Base-by-base conservation (phyloP, 2,113 vertebrate genomes). In the Trematomus loennbergii region DNA sequence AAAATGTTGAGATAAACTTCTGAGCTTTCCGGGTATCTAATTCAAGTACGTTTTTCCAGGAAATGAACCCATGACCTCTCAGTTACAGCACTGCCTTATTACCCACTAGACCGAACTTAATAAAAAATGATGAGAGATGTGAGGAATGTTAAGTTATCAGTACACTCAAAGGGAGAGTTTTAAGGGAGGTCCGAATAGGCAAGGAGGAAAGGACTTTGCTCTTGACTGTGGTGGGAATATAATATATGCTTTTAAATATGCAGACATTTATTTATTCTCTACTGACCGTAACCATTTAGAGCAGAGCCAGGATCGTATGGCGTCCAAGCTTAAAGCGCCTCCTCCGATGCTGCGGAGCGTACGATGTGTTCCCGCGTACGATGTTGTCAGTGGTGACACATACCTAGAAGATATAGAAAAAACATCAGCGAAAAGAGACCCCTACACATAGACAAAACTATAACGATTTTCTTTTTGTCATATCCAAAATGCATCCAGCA, bases 381-480 rank as follows among this genome's bases (percentile, higher is more conserved):
- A 99, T 0, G 98, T 99, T 49, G 97, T 99, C 72, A 99, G 92
- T 0, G 97, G 97, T 4, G 98, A 99, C 81, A 99, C 98, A 0
- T 97, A 94, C 93, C 93, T 94, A 2, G 4, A 66, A 77, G 60
- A 5, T 0, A 48, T 2, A 5, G 36, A 22, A 45, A 97, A 15
- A 7, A 12, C 20, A 12, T 79, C 18, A 72, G 29, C 25, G n/a
- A 59, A 7, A 36, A 9, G 15, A n/a, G 9, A 57, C 3, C 3
- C 1, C 12, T 2, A 22, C 25, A 48, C 18, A 40, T 12, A 48
- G 8, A 25, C 36, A 62, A 22, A 59, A 17, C 5, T 25, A 5
- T 25, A 1, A 55, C 15, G 9, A 15, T 29, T 29, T 29, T 4
- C 4, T 29, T 29, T 29, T 29, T 29, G 29, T 29, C 29, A 29